phyloP scores from a whole-genome alignment of 2,797 vertebrate genomes.

The Rhinichthys osculus region DNA sequence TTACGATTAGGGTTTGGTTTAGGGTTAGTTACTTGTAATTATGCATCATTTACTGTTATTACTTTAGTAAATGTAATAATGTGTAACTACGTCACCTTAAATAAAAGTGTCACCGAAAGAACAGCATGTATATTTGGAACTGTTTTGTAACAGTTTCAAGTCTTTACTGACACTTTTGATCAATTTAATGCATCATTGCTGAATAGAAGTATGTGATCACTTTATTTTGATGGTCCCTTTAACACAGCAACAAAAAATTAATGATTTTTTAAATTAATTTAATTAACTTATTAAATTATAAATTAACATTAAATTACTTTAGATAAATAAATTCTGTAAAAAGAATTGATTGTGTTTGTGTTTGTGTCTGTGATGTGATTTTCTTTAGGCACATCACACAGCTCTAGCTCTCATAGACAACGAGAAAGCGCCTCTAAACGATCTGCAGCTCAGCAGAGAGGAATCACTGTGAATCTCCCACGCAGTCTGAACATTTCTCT shows the following conservation, averaged over 20 bases:
- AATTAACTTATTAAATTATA: neutral
- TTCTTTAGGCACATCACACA: neutral
- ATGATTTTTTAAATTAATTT: neutral
- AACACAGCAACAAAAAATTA: too few relatives aligned
- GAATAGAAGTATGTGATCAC: too few relatives aligned
- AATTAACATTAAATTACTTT: too few relatives aligned
- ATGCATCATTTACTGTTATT: neutral
- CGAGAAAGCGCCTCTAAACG: conserved; percentile 1
- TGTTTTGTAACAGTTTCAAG: too few relatives aligned
- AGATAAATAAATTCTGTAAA: neutral
- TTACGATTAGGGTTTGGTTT: neutral
- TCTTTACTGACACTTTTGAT: too few relatives aligned
- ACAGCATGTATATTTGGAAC: too few relatives aligned
- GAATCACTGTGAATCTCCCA: conserved; percentile 40
- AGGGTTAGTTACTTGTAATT: too few relatives aligned
- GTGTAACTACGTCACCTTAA: neutral
- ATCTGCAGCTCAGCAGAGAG: conserved; percentile 40
- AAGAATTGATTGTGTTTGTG: neutral
- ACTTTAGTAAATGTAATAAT: neutral
- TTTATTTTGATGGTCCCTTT: too few relatives aligned
- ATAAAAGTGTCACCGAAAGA: neutral
- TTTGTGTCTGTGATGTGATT: neutral
- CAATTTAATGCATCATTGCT: too few relatives aligned
- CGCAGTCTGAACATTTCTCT: conserved; percentile 30
- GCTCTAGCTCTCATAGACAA: conserved; percentile 9